Evolutionary conservation across 2,113 vertebrate genomes (phyloP).

Genomic region (Muscicapa adusta): DNA sequence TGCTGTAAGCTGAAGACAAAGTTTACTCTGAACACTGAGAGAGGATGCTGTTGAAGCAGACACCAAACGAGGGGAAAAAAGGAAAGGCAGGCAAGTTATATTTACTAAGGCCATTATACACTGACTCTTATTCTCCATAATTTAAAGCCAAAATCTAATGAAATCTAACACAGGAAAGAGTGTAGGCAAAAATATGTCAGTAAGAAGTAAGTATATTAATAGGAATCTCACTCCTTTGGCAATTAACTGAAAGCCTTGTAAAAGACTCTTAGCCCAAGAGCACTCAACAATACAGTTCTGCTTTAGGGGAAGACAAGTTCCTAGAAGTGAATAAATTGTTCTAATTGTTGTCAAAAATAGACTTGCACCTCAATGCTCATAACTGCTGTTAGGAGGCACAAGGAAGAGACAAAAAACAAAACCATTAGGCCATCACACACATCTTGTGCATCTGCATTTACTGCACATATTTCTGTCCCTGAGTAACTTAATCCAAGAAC

Average conservation of each 20-base stretch:
- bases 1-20: neutral
- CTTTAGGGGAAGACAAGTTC: neutral
- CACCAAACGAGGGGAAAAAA: neutral
- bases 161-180: neutral
- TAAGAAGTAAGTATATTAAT: neutral
- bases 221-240: neutral
- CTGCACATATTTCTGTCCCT: neutral
- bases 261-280: neutral
- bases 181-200: neutral
- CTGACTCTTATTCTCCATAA: neutral
- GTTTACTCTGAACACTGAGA: neutral
- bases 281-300: neutral
- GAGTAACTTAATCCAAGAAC: neutral
- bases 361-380: neutral
- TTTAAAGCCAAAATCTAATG: neutral
- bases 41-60: neutral
- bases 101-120: neutral
- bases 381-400: accelerated
- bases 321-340: neutral
- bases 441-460: neutral
- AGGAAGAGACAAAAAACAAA: neutral
- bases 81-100: neutral
- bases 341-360: neutral
- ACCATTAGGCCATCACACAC: neutral
- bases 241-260: neutral